Conservation (phyloP, 2,797 vertebrate species). For the Erpetoichthys calabaricus region DNA sequence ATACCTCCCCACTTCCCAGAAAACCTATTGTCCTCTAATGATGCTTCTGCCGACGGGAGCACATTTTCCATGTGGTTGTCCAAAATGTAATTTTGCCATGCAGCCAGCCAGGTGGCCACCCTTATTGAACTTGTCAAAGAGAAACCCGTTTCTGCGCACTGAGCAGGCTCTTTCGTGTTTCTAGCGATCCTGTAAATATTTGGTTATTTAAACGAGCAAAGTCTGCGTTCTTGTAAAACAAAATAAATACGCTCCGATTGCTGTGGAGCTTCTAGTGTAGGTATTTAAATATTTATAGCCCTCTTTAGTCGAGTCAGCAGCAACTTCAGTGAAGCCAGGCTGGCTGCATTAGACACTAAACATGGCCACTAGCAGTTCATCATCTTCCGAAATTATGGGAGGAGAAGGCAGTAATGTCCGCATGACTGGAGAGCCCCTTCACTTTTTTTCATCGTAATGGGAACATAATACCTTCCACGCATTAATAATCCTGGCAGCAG, state of each 20-base stretch:
- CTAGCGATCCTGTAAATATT: neutral
- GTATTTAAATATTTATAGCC: constrained; percentile 14
- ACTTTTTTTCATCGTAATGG: constrained; percentile 41
- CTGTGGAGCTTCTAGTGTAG: constrained; percentile 3
- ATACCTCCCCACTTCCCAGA: too few relatives aligned
- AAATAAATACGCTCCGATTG: neutral
- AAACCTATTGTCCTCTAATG: too few relatives aligned
- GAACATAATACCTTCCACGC: constrained; percentile 52
- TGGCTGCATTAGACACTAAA: neutral
- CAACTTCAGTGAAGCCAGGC: neutral
- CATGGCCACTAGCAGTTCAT: constrained; percentile 18
- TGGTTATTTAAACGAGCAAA: neutral
- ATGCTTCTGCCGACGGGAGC: too few relatives aligned
- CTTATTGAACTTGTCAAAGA: too few relatives aligned
- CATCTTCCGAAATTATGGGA: constrained; percentile 9
- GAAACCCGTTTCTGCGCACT: too few relatives aligned
- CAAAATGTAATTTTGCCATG: too few relatives aligned
- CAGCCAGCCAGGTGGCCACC: too few relatives aligned
- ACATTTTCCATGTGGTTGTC: too few relatives aligned
- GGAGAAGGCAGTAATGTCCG: constrained; percentile 12
- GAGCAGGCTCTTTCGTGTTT: too few relatives aligned
- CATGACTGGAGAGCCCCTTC: constrained; percentile 23
- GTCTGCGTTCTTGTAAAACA: neutral
- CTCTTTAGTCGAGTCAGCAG: constrained; percentile 14
- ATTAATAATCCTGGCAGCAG: constrained; percentile 53